Evolutionary conservation across 92 coral and sea anemone genomes (phyloP).

Genomic region (Pocillopora grandis): DNA sequence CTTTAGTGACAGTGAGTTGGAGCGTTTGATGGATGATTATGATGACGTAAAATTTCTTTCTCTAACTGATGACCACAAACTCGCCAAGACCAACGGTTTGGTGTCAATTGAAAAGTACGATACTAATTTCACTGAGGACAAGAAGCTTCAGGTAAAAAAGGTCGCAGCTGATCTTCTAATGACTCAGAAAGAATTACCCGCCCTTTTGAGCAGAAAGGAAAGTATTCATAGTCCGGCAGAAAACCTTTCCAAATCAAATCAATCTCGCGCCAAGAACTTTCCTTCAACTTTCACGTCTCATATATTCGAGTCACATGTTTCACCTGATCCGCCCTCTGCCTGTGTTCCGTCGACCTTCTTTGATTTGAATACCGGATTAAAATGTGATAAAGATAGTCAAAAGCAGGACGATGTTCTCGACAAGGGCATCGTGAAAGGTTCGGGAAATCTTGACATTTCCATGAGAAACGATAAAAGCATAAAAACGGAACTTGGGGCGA

Average conservation of each 20-base stretch:
- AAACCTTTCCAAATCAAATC: neutral
- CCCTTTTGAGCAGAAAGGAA: neutral
- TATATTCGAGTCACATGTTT: neutral
- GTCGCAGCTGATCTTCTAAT: neutral
- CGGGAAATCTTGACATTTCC: neutral
- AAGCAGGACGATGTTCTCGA: neutral
- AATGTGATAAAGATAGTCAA: neutral
- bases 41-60: constrained; percentile 23
- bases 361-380: neutral
- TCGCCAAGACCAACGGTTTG: constrained; percentile 7
- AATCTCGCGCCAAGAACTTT: neutral
- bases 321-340: neutral
- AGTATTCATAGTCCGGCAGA: neutral
- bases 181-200: neutral
- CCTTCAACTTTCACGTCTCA: neutral
- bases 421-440: neutral
- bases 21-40: neutral
- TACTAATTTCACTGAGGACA: constrained; percentile 12
- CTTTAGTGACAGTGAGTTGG: neutral
- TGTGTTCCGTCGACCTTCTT: neutral
- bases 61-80: constrained; percentile 34
- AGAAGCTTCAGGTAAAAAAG: constrained; percentile 19
- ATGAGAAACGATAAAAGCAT: neutral
- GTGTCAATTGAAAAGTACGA: neutral
- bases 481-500: too few relatives aligned